These are phyloP conservation scores for Anomalospiza imberbis DNA, from an alignment of 2,797 vertebrate genomes.

Conservation along the genomic window DNA sequence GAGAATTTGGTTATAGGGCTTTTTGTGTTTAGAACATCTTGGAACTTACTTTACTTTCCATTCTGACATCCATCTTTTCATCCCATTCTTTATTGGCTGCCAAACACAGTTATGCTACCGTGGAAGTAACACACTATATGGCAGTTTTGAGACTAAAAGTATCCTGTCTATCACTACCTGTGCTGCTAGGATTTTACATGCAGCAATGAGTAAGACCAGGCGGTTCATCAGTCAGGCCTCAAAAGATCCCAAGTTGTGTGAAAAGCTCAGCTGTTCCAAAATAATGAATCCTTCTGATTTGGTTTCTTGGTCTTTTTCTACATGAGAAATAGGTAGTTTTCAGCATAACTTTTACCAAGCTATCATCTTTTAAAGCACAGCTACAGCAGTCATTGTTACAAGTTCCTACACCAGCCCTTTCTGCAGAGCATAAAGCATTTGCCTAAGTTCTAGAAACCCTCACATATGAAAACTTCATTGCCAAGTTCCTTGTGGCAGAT, in stretches of 20 bases:
- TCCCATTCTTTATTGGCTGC: neutral
- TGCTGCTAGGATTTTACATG: neutral
- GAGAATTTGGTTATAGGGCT: neutral
- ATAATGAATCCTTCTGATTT: neutral
- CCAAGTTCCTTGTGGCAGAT: neutral
- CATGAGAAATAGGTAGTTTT: neutral
- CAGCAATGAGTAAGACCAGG: neutral
- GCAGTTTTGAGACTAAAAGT: neutral
- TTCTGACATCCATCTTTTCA: neutral
- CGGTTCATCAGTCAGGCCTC: neutral
- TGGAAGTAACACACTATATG: neutral
- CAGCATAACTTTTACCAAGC: neutral
- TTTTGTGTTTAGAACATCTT: neutral
- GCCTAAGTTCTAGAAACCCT: neutral
- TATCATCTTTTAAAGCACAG: neutral
- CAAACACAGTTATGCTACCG: neutral
- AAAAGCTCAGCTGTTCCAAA: neutral
- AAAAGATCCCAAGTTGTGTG: neutral
- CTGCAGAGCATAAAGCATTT: neutral
- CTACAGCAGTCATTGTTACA: accelerated
- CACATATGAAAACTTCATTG: neutral
- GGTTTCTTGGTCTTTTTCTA: neutral
- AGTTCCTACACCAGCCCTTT: neutral
- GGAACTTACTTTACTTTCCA: neutral
- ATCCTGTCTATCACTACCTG: neutral